These are phyloP conservation scores for Eupithecia exiguata DNA, from an alignment of 2,888 invertebrate genomes.

Conservation along the genomic window DNA sequence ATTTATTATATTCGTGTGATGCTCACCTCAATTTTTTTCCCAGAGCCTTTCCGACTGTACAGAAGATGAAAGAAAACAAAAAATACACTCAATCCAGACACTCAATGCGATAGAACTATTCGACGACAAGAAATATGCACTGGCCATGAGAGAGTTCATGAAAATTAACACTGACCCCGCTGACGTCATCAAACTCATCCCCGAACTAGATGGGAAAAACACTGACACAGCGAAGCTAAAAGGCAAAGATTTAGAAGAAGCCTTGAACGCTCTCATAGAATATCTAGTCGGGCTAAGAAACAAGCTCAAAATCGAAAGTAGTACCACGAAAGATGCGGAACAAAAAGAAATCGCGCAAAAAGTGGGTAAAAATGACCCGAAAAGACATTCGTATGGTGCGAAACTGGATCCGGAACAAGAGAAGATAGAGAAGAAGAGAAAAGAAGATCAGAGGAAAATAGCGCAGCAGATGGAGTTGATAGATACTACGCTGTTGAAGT, in stretches of 20 bases:
- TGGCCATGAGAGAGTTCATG: conserved; percentile 95
- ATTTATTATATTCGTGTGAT: background rate
- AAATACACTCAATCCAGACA: conserved; percentile 94
- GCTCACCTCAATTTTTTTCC: conserved; percentile 30
- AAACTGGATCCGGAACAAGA: background rate
- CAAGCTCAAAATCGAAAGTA: conserved; percentile 71
- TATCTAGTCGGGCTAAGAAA: conserved; percentile 92
- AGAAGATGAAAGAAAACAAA: conserved; percentile 90
- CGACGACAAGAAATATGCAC: conserved; percentile 92
- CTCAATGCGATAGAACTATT: conserved; percentile 96
- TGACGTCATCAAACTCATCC: conserved; percentile 97
- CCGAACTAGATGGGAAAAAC: conserved; percentile 88
- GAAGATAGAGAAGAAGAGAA: conserved; percentile 40
- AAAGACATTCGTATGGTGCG: background rate
- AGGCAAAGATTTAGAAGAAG: conserved; percentile 93
- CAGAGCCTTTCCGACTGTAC: conserved; percentile 93
- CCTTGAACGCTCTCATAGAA: conserved; percentile 93
- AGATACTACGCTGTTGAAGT: conserved; percentile 98
- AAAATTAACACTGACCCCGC: conserved; percentile 96
- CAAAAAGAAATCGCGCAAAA: background rate
- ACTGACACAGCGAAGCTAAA: conserved; percentile 81
- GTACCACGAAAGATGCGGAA: background rate
- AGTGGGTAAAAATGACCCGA: background rate
- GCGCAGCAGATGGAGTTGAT: conserved; percentile 91
- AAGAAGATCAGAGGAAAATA: conserved; percentile 61